Conservation (phyloP, 2,888 invertebrate species). For the Cheiracanthium punctorium region DNA sequence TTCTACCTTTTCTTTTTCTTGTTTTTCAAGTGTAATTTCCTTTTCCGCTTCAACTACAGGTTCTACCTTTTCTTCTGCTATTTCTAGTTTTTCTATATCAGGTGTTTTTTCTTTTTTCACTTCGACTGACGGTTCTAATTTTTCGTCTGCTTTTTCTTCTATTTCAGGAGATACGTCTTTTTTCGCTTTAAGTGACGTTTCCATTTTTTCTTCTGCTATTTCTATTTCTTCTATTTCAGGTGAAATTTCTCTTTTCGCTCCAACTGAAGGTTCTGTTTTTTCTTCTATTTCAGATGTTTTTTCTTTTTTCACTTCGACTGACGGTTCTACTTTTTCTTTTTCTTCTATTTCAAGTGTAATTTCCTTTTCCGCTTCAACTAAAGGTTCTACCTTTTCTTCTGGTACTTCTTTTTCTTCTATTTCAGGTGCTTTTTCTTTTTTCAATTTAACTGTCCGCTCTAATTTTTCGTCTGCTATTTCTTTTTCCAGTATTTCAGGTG, state of each 20-base stretch:
- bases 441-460: no score
- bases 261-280: neutral
- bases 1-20: no score
- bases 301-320: constrained; percentile 2
- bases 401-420: neutral
- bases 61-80: neutral
- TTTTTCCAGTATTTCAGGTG: neutral
- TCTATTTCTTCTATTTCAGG: neutral
- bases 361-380: no score
- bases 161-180: neutral
- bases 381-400: neutral
- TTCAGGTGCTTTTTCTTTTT: neutral
- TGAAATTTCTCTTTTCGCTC: constrained; percentile 17
- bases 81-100: no score
- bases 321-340: neutral
- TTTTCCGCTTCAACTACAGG: neutral
- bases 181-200: no score
- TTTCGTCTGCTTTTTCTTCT: neutral
- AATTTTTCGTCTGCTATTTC: neutral
- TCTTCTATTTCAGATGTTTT: neutral
- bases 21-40: neutral
- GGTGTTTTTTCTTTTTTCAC: no score
- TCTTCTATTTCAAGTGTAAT: neutral
- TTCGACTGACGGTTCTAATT: neutral
- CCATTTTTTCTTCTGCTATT: neutral